phyloP scores from a whole-genome alignment of 2,888 invertebrate species.

The Automeris io region DNA sequence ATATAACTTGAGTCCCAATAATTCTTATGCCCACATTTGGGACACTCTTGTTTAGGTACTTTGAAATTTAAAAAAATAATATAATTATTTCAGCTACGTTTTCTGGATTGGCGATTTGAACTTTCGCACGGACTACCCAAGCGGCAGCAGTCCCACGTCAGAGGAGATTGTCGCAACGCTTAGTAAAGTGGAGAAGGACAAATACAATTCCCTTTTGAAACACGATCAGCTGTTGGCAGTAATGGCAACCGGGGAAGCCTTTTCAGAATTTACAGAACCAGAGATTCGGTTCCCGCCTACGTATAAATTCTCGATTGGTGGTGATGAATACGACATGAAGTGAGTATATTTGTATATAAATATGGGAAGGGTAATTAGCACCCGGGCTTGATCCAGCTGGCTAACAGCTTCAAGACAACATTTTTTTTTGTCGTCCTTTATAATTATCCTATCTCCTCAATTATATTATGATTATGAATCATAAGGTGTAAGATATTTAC shows the following conservation, averaged over 20 bases:
- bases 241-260: slow-evolving; percentile 86
- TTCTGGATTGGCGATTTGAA: slow-evolving; percentile 96
- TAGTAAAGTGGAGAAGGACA: slow-evolving; percentile 80
- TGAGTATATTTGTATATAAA: slow-evolving; percentile 67
- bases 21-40: no score
- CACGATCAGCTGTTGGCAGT: slow-evolving; percentile 87
- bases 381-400: no score
- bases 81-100: slow-evolving; percentile 80
- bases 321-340: slow-evolving; percentile 87
- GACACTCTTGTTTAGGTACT: no score
- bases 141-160: slow-evolving; percentile 77
- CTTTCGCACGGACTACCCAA: slow-evolving; percentile 85
- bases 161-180: slow-evolving; percentile 82
- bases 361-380: no score
- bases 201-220: slow-evolving; percentile 80
- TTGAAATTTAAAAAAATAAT: not conserved
- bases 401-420: no score
- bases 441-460: no score
- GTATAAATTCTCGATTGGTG: slow-evolving; percentile 88
- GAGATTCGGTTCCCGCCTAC: slow-evolving; percentile 89
- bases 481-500: no score
- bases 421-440: no score
- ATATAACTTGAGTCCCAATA: no score
- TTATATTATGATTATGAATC: no score
- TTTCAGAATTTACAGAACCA: slow-evolving; percentile 86